Evolutionary conservation across 2,113 vertebrate genomes (phyloP), one percentile per base, ranked within the genome.

Genomic region (Urocolius indicus): DNA sequence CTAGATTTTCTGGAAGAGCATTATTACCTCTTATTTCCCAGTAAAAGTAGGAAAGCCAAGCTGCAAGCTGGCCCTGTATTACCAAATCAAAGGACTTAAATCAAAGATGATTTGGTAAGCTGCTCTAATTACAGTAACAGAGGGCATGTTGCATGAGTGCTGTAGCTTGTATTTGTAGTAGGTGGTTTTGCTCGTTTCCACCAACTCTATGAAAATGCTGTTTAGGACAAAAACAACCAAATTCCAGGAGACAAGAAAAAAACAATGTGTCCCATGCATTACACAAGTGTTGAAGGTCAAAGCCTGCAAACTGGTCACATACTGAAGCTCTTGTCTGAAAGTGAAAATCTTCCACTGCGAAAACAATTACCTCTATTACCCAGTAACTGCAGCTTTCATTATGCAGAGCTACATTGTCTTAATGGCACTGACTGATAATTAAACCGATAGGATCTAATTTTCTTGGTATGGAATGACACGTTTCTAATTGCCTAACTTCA

Each of bases 391-490:
- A 92, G 88, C 83, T 92, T 95, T 93, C 93, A 92, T 96, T 90
- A 89, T 94, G 71, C 45, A 81, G 73, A 45, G 10, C 57, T 90
- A 90, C 61, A 91, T 68, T 92, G 90, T 94, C 95, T 92, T 95
- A 96, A 92, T 93, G 69, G 80, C 32, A 81, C 54, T 82, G 92
- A 94, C 82, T 94, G 94, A 96, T 95, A 95, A 96, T 96, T 95
- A 96, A 95, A 93, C 79, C 0, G 34, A 95, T 59, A 96, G 65
- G 76, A 93, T 90, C 92, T 90, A 78, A 96, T 97, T 96, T 95
- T 95, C 93, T 85, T 95, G 20, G 73, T 81, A 89, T 89, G 79
- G 83, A 96, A 87, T 95, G 75, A 95, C 84, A 95, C 80, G 66
- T 84, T 96, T 96, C 91, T 95, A 95, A 97, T 82, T 88, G 83